These are phyloP conservation scores for Pollachius pollachius DNA, from an alignment of 2,113 vertebrate genomes.

Conservation along the genomic window DNA sequence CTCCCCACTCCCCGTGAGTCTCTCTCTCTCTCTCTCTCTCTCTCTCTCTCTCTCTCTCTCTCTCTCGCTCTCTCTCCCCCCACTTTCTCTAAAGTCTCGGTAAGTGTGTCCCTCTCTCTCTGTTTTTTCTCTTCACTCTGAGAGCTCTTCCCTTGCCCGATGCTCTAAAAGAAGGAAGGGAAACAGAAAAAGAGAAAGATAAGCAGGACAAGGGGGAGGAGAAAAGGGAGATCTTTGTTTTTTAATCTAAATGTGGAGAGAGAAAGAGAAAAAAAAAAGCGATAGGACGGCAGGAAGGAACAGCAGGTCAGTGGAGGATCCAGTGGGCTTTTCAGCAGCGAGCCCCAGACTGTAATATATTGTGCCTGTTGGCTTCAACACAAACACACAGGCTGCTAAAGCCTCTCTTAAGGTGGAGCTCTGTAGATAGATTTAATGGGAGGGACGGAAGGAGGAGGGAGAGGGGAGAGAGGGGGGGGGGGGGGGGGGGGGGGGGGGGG, in stretches of 20 bases:
- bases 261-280: constrained; percentile 32
- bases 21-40: constrained; percentile 34
- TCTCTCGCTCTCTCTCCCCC: background rate
- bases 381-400: constrained; percentile 80
- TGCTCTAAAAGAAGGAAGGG: constrained; percentile 48
- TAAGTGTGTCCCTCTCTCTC: background rate
- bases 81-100: background rate
- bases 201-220: constrained; percentile 21
- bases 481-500: constrained; percentile 9
- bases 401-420: constrained; percentile 80
- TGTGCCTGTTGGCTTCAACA: constrained; percentile 86
- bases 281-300: constrained; percentile 78
- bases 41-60: background rate
- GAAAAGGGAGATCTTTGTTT: constrained; percentile 70
- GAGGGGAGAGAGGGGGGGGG: constrained; percentile 2
- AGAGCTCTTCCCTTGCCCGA: constrained; percentile 52
- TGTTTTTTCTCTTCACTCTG: constrained; percentile 40
- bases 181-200: constrained; percentile 28
- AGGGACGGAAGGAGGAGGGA: background rate
- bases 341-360: constrained; percentile 84
- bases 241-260: constrained; percentile 75
- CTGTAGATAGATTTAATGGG: constrained; percentile 49
- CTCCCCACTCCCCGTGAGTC: background rate
- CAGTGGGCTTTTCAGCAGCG: constrained; percentile 83
- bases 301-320: constrained; percentile 83